These are phyloP conservation scores for Frieseomelitta varia DNA, from an alignment of 1,140 invertebrate genomes.

Conservation along the genomic window DNA sequence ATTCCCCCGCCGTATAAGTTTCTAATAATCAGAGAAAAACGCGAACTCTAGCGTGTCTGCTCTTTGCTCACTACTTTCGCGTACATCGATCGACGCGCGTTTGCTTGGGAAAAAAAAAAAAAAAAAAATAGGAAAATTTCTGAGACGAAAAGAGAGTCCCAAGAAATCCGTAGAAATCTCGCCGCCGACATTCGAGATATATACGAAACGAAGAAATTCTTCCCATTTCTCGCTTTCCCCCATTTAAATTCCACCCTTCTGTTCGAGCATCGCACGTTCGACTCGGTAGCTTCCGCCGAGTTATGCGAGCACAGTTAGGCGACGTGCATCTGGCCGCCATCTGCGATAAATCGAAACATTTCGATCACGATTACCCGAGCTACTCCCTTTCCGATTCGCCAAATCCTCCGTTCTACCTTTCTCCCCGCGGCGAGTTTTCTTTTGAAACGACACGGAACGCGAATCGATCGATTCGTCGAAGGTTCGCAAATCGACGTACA, in stretches of 20 bases:
- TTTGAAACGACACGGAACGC: neutral
- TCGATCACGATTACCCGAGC: neutral
- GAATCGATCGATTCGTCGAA: neutral
- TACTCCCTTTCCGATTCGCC: too few species aligned
- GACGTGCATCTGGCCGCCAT: neutral
- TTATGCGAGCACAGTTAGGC: too few species aligned
- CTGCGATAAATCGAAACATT: neutral
- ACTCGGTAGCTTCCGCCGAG: too few species aligned
- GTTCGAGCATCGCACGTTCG: too few species aligned
- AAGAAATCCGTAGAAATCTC: neutral
- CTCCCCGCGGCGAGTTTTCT: neutral
- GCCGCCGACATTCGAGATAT: too few species aligned
- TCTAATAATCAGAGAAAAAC: constrained; percentile 26
- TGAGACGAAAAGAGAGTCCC: neutral
- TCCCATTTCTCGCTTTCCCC: neutral
- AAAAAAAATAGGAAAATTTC: neutral
- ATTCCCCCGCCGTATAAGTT: neutral
- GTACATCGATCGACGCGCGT: neutral
- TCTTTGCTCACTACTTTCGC: neutral
- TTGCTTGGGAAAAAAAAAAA: too few species aligned
- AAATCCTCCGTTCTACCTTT: neutral
- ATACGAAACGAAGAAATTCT: neutral
- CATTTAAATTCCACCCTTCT: neutral
- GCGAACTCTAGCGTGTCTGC: neutral
- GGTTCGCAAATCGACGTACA: too few species aligned